Conservation (phyloP, 2,113 vertebrate genomes). For the Pimephales promelas region DNA sequence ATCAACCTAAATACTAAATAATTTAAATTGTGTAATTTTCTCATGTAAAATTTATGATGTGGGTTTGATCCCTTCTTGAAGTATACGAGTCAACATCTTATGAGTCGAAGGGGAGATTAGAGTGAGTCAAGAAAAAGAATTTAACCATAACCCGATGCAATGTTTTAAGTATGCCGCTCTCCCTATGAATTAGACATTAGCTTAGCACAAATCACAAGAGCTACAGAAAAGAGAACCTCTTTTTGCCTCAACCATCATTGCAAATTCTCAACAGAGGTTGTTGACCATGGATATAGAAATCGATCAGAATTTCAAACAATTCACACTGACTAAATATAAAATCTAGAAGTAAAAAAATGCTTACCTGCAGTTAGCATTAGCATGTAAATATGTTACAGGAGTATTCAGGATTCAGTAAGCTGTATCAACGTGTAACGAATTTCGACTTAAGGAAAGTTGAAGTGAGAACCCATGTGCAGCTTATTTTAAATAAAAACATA, state of each 20-base stretch:
- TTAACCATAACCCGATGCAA: conserved; percentile 63
- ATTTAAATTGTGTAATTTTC: too few species aligned
- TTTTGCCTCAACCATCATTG: background rate
- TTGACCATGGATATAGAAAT: background rate
- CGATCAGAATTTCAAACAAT: background rate
- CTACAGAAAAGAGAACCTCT: background rate
- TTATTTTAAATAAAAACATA: too few species aligned
- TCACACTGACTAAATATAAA: background rate
- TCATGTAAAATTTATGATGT: too few species aligned
- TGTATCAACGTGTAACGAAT: background rate
- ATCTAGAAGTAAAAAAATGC: background rate
- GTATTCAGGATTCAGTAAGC: background rate
- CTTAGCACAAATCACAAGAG: background rate
- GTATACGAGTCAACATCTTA: conserved; percentile 50
- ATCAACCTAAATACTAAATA: too few species aligned
- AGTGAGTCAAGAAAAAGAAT: conserved; percentile 64
- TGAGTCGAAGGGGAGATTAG: conserved; percentile 63
- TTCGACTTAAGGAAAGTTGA: too few species aligned
- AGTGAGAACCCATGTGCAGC: too few species aligned
- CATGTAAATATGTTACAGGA: background rate
- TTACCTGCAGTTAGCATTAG: background rate
- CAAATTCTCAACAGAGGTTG: background rate
- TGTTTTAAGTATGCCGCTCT: conserved; percentile 58
- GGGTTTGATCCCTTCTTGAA: conserved; percentile 61
- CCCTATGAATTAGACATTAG: background rate